A percentile compares a stretch with the other conserved stretches of the same genome.
These are phyloP conservation scores for Picus viridis DNA, from an alignment of 2,797 vertebrate genomes.

Conservation along the genomic window DNA sequence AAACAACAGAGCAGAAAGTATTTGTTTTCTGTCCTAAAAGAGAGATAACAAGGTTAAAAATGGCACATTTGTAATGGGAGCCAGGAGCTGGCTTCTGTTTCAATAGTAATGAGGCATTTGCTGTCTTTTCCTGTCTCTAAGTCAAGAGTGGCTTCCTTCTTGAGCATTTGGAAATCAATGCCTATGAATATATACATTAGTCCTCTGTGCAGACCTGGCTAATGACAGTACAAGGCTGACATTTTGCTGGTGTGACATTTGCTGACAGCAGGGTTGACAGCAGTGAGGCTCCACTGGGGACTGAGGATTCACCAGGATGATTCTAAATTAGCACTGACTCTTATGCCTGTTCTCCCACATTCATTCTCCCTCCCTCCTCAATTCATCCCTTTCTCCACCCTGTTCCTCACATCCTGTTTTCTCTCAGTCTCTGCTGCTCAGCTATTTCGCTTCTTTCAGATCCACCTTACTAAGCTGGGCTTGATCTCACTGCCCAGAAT, in stretches of 20 bases:
- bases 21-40: not conserved
- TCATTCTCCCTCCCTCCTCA: not conserved
- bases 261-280: not conserved
- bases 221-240: not conserved
- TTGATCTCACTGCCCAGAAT: not conserved
- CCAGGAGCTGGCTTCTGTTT: not conserved
- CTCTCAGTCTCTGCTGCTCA: not conserved
- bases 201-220: not conserved
- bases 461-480: not conserved
- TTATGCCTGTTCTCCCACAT: not conserved
- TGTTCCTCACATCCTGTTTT: not conserved
- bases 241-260: not conserved
- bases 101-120: not conserved
- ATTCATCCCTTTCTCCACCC: not conserved
- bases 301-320: not conserved
- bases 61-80: not conserved
- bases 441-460: not conserved
- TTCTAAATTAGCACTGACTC: not conserved
- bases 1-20: not conserved
- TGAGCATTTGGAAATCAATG: not conserved
- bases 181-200: not conserved
- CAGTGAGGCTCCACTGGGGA: not conserved
- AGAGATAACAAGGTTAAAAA: not conserved
- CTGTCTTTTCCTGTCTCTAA: not conserved
- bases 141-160: not conserved